phyloP scores from a whole-genome alignment of 2,113 vertebrate genomes.

The Cyanoderma ruficeps region DNA sequence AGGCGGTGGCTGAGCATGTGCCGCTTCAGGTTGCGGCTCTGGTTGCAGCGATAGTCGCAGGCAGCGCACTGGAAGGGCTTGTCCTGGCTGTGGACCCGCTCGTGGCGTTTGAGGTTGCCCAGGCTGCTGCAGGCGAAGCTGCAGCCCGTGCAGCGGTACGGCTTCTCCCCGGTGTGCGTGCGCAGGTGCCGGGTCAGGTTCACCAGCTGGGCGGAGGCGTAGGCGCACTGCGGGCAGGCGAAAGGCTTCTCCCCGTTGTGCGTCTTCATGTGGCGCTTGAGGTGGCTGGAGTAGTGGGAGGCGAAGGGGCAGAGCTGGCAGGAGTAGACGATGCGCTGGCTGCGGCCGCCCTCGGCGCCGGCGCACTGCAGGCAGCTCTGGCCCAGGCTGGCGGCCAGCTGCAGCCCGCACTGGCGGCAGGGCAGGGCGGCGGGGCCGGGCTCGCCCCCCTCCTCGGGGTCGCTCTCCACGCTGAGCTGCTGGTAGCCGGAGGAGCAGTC shows the following conservation, averaged over 20 bases:
- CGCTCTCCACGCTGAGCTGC: slow-evolving; percentile 87
- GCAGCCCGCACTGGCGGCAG: slow-evolving; percentile 87
- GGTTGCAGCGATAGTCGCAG: slow-evolving; percentile 72
- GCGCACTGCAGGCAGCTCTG: slow-evolving; percentile 70
- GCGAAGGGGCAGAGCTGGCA: slow-evolving; percentile 94
- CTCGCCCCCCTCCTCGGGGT: slow-evolving; percentile 81
- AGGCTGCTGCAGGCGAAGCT: slow-evolving; percentile 95
- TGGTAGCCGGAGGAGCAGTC: slow-evolving; percentile 84
- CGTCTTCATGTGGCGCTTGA: slow-evolving; percentile 98
- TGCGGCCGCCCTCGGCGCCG: slow-evolving; percentile 66
- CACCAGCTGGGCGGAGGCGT: slow-evolving; percentile 94
- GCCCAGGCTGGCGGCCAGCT: slow-evolving; percentile 73
- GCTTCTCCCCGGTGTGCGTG: slow-evolving; percentile 96
- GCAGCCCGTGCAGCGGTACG: slow-evolving; percentile 92
- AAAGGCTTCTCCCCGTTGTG: slow-evolving; percentile 98
- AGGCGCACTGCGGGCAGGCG: slow-evolving; percentile 90
- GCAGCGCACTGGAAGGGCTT: slow-evolving; percentile 72
- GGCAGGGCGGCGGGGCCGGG: slow-evolving; percentile 76
- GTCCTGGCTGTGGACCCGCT: slow-evolving; percentile 87
- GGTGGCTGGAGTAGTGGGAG: slow-evolving; percentile 95
- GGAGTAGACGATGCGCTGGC: slow-evolving; percentile 81
- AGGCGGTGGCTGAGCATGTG: slow-evolving; percentile 69
- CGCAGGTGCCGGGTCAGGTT: slow-evolving; percentile 96
- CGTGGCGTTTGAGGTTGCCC: slow-evolving; percentile 95
- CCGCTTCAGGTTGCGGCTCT: slow-evolving; percentile 73